phyloP scores from a whole-genome alignment of 2,113 vertebrate species.

The Poeciliopsis prolifica region DNA sequence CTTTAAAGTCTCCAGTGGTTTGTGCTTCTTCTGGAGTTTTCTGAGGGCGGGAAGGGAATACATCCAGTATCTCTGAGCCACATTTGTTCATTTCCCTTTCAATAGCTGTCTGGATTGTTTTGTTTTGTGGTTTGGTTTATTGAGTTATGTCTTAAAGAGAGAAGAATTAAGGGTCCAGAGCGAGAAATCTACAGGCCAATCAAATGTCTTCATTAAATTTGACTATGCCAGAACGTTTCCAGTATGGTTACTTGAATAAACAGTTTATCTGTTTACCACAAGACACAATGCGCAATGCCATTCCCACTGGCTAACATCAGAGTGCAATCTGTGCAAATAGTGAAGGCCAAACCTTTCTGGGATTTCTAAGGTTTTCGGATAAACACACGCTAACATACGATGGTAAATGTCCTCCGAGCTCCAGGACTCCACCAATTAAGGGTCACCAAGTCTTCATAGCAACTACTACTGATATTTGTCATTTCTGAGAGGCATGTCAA shows the following conservation, averaged over 20 bases:
- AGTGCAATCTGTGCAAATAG: neutral
- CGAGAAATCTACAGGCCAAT: neutral
- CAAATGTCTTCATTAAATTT: neutral
- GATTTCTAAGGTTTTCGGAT: no score
- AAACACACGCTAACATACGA: no score
- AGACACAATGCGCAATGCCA: neutral
- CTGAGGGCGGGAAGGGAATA: neutral
- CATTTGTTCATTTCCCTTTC: neutral
- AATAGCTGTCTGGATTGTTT: constrained; percentile 12
- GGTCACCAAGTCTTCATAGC: no score
- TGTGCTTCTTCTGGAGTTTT: neutral
- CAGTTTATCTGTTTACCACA: neutral
- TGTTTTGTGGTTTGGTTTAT: constrained; percentile 14
- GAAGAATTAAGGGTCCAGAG: neutral
- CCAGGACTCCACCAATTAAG: neutral
- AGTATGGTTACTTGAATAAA: neutral
- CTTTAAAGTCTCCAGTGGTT: constrained; percentile 11
- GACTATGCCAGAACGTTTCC: neutral
- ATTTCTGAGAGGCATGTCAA: no score
- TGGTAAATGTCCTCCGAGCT: neutral
- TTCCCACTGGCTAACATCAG: neutral
- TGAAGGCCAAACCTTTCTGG: neutral
- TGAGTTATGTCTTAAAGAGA: constrained; percentile 1
- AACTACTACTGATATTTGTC: no score
- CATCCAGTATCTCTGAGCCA: neutral